Evolutionary conservation across 1,140 invertebrate species (phyloP).

Genomic region (Pseudomyrmex sp.): DNA sequence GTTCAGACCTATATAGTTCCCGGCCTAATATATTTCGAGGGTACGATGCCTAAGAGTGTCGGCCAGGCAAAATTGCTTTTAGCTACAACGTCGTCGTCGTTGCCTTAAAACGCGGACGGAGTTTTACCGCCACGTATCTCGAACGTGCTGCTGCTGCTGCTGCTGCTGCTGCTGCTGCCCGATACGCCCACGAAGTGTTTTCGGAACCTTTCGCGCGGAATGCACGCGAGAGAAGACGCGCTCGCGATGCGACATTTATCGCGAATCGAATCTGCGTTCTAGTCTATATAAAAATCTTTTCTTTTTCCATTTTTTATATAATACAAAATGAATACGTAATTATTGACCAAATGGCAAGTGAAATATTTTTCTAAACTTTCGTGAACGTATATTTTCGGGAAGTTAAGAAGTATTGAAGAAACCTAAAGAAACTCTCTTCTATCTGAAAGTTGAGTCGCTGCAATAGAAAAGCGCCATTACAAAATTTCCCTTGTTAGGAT

Average conservation of each 20-base stretch:
- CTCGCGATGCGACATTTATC: slow-evolving; percentile 13
- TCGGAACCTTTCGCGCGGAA: not conserved
- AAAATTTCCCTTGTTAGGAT: not conserved
- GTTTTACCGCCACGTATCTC: not conserved
- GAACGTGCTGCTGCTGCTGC: not conserved
- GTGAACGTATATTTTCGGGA: not conserved
- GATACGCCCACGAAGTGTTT: not conserved
- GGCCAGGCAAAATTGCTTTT: slow-evolving; percentile 41
- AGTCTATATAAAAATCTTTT: no score
- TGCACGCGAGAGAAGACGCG: not conserved
- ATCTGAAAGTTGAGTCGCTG: not conserved
- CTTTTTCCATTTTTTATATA: no score
- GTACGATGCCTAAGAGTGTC: slow-evolving; percentile 40
- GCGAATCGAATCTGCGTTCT: not conserved
- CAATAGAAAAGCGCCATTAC: not conserved
- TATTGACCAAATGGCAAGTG: no score
- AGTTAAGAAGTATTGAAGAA: not conserved
- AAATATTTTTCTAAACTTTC: not conserved
- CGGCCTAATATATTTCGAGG: slow-evolving; percentile 47
- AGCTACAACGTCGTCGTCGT: slow-evolving; percentile 19
- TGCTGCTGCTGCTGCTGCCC: not conserved
- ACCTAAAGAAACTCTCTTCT: not conserved
- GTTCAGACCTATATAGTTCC: slow-evolving; percentile 47
- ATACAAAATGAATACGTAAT: no score
- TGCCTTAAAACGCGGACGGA: slow-evolving; percentile 26